Evolutionary conservation across 2,113 vertebrate genomes (phyloP), one percentile per base, ranked within the genome.

Genomic region (Larimichthys crocea): DNA sequence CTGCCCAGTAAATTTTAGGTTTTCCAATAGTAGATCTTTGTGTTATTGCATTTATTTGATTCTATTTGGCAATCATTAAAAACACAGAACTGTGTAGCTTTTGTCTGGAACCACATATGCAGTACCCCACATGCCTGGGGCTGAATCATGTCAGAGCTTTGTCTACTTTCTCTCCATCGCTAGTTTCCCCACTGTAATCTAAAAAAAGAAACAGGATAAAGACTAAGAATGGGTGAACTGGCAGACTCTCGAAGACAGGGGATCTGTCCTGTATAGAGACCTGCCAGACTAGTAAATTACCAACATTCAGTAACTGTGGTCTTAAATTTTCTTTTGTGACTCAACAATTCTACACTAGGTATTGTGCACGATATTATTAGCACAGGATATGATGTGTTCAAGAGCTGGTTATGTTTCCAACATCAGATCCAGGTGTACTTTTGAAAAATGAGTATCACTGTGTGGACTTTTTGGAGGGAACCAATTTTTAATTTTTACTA

Each of bases 341-440:
- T 16, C 26, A 80, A 57, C 42, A 16, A 5, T 84, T 79, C 59
- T 40, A 59, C 22, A 61, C 10, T 1, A 60, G 44, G 61, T 4
- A 6, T 1, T 57, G 57, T 22, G 8, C 31, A 78, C 78, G 12
- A 15, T 60, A 74, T 63, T 50, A 24, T 56, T 64, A n/a, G n/a
- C n/a, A 68, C 20, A 68, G 22, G 49, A 72, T 29, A 11, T 42
- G 44, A 64, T 65, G 19, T 60, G 2, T 17, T 68, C 2, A 24
- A 48, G 26, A 79, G 50, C 40, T 49, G 40, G n/a, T 66, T 76
- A 49, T 46, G 6, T 42, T 73, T 60, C 53, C 5, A 16, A 19
- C 63, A 52, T 80, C 49, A 82, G 16, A 79, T 56, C 17, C 40
- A 79, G 49, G 63, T 72, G 16, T 50, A 52, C 35, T 63, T 68